Conservation (phyloP, 2,888 invertebrate species). For the Rhopalosiphum nymphaeae region DNA sequence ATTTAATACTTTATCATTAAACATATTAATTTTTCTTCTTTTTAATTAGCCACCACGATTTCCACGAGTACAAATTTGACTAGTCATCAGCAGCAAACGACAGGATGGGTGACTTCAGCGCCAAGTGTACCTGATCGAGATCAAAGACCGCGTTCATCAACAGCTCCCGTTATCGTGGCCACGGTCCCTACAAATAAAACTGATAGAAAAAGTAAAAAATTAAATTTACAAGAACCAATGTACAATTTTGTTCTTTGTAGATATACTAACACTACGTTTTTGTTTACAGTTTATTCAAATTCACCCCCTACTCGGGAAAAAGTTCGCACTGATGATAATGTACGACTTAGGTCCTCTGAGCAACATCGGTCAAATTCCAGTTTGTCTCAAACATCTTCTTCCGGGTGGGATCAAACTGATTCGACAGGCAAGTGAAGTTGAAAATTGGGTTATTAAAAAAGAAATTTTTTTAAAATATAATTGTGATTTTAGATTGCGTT, state of each 20-base stretch:
- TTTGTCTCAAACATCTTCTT: slow-evolving; percentile 59
- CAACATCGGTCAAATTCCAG: slow-evolving; percentile 60
- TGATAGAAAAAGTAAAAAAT: slow-evolving; percentile 50
- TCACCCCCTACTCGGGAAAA: slow-evolving; percentile 47
- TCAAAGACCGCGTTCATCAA: slow-evolving; percentile 57
- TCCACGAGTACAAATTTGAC: slow-evolving; percentile 58
- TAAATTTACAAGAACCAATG: neutral
- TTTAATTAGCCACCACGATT: slow-evolving; percentile 40
- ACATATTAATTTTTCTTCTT: neutral
- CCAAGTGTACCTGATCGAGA: slow-evolving; percentile 39
- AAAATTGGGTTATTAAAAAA: neutral
- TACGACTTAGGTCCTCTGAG: slow-evolving; percentile 37
- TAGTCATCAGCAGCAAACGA: slow-evolving; percentile 61
- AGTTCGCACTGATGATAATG: slow-evolving; percentile 30
- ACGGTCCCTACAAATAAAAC: slow-evolving; percentile 52
- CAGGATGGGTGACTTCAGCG: slow-evolving; percentile 41
- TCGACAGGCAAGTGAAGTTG: slow-evolving; percentile 42
- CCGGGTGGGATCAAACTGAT: slow-evolving; percentile 61
- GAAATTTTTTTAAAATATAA: neutral
- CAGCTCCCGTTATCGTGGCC: slow-evolving; percentile 58
- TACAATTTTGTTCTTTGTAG: neutral
- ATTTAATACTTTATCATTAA: neutral
- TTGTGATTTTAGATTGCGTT: slow-evolving; percentile 46
- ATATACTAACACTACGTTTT: neutral
- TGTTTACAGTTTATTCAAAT: slow-evolving; percentile 38